Base-by-base conservation (phyloP, 2,113 vertebrate genomes). In the Camelus dromedarius region DNA sequence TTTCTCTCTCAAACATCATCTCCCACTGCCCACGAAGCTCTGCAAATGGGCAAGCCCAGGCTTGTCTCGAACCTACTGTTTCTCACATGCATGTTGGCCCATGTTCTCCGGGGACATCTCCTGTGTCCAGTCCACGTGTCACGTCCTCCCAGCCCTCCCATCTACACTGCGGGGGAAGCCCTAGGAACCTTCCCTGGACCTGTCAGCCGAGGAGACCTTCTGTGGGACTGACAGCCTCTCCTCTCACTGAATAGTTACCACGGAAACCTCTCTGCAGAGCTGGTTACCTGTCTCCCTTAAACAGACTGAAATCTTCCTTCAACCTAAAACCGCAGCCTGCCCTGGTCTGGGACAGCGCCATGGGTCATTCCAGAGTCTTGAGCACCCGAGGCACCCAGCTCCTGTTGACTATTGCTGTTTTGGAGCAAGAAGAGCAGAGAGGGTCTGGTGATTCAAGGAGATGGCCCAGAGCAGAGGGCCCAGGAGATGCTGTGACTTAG, bases 321-420 rank as follows among this genome's bases (percentile, higher is more conserved):
- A 24, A 6, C 19, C 46, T 28, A 7, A 81, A 93, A 32, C 20
- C 32, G 19, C 66, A 4, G 3, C 32, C 42, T 58, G 3, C 0
- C 2, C 35, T 16, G 32, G 42, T 66, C 52, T 60, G 15, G 18
- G 32, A 16, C 54, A 26, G 12, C 60, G 6, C 12, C 0, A 0
- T 15, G 64, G 77, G 48, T 14, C 64, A 32, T 1, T 4, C 26
- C 69, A 30, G 46, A 22, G 58, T 56, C 54, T 22, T 2, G 5
- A 15, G 15, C 18, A 46, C 42, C 30, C 35, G n/a, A 10, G 7
- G 3, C 50, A 35, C 4, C 35, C 16, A n/a, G 52, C 1, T 12
- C 50, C 6, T 46, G 5, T 11, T 42, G 38, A 52, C 48, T 60
- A 14, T 7, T 66, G 32, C n/a, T 30, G 5, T 18, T 28, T 2